Conservation (phyloP, 2,797 vertebrate genomes). For the Phataginus tetradactyla region DNA sequence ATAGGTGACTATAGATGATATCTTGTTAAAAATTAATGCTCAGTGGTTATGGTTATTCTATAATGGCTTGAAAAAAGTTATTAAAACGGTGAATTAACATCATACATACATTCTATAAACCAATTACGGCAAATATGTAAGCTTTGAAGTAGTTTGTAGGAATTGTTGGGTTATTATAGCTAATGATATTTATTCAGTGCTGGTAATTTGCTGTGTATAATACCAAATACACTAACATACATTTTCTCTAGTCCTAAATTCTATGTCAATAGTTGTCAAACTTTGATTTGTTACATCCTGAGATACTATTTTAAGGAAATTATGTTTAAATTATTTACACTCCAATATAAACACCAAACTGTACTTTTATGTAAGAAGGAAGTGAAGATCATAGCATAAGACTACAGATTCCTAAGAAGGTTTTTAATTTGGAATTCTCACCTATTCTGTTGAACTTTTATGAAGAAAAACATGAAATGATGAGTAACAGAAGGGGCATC, state of each 20-base stretch:
- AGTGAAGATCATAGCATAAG: accelerated
- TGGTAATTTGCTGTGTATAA: background rate
- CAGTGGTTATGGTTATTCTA: slow-evolving; percentile 61
- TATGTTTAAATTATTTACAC: background rate
- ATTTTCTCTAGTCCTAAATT: slow-evolving; percentile 3
- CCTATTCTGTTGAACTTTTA: background rate
- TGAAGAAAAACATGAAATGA: background rate
- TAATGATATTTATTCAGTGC: slow-evolving; percentile 46
- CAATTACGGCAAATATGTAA: slow-evolving; percentile 67
- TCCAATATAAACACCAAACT: background rate
- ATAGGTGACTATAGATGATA: slow-evolving; percentile 71
- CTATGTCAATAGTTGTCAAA: background rate
- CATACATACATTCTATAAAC: slow-evolving; percentile 35
- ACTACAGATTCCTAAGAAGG: background rate
- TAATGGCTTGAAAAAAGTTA: slow-evolving; percentile 72
- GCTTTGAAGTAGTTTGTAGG: slow-evolving; percentile 58
- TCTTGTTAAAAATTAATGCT: slow-evolving; percentile 78
- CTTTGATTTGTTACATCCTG: background rate
- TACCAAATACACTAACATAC: background rate
- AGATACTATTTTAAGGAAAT: background rate
- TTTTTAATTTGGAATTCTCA: background rate
- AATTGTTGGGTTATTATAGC: slow-evolving; percentile 55
- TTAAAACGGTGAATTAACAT: slow-evolving; percentile 68
- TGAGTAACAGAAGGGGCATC: background rate
- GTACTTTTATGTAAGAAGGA: background rate